Base-by-base conservation (phyloP, 2,113 vertebrate species). In the Myiopsitta monachus region DNA sequence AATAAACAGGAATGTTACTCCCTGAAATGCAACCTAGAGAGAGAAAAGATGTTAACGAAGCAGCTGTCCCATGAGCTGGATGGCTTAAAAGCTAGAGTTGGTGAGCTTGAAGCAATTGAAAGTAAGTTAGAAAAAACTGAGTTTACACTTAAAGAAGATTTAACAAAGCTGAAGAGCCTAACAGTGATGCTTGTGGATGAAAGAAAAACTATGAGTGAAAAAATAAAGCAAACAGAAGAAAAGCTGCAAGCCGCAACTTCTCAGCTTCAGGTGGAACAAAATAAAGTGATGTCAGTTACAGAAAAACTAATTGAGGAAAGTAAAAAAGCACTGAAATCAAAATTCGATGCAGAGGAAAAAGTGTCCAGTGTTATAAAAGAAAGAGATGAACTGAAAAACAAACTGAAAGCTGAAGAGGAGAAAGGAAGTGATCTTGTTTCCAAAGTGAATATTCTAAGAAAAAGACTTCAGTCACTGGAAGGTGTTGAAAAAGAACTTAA, bases 221-320 rank as follows among this genome's bases (percentile, higher is more conserved):
- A 99, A 98, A 97, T 99, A 63, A 99, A 98, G 96, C 98, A 99
- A 95, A 99, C 99, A 85, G 99, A 99, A 97, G 99, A 99, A 93
- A 99, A 99, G 85, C 97, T 99, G 61, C 98, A 99, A 93, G 98
- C 97, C 92, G 98, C 98, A 97, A 97, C 98, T 62, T 98, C 98
- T 59, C 99, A 99, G 86, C 98, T 99, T 92, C 99, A 99, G 90
- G 97, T 97, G 7, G 99, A 99, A 84, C 99, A 99, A 97, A 99
- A 98, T 80, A 99, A 99, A 98, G 99, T 99, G 2, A 99, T 98
- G 21, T 97, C 98, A 0, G 98, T 99, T 84, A 99, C 99, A 54
- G 99, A 99, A 95, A 99, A 99, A 95, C 98, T 99, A 33, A 99
- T 99, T 49, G 99, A 99, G 26, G 99, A 99, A 97, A 99, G 98